phyloP scores from a whole-genome alignment of 2,888 invertebrate species.

The Hyalella azteca region DNA sequence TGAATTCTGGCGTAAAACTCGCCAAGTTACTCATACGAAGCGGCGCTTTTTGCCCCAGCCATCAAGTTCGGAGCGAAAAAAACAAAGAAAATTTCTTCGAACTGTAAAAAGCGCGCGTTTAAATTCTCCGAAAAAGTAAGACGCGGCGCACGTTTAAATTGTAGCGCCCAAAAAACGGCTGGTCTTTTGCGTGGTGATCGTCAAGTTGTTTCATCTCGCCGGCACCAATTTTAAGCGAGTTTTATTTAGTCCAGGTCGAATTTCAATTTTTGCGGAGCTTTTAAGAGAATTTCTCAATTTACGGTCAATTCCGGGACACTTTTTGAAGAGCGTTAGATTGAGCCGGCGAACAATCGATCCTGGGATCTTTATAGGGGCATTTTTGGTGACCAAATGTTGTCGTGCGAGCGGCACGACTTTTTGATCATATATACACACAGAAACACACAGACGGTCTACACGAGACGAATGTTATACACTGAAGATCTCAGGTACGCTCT shows the following conservation, averaged over 20 bases:
- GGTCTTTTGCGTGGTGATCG: constrained; percentile 25
- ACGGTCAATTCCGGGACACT: constrained; percentile 38
- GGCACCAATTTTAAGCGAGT: constrained; percentile 31
- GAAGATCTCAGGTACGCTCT: no score
- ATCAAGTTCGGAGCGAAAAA: constrained; percentile 29
- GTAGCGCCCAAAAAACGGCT: neutral
- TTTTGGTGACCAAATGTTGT: constrained; percentile 20
- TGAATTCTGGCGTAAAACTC: constrained; percentile 11
- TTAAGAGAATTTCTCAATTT: constrained; percentile 38
- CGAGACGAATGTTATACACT: no score
- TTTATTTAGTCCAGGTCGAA: constrained; percentile 37
- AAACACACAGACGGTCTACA: no score
- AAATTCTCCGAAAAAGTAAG: constrained; percentile 18
- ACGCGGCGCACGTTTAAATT: constrained; percentile 22
- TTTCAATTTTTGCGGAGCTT: constrained; percentile 38
- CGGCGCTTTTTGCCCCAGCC: constrained; percentile 1
- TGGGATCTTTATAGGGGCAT: neutral
- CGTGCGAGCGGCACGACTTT: no score
- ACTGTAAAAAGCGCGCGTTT: constrained; percentile 1
- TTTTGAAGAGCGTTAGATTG: constrained; percentile 32
- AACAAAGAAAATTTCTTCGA: neutral
- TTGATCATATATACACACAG: no score
- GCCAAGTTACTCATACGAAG: constrained; percentile 33
- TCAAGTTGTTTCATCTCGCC: constrained; percentile 36
- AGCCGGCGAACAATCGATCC: constrained; percentile 33